Base-by-base conservation (phyloP, 2,888 invertebrate species). In the Piscicola geometra region DNA sequence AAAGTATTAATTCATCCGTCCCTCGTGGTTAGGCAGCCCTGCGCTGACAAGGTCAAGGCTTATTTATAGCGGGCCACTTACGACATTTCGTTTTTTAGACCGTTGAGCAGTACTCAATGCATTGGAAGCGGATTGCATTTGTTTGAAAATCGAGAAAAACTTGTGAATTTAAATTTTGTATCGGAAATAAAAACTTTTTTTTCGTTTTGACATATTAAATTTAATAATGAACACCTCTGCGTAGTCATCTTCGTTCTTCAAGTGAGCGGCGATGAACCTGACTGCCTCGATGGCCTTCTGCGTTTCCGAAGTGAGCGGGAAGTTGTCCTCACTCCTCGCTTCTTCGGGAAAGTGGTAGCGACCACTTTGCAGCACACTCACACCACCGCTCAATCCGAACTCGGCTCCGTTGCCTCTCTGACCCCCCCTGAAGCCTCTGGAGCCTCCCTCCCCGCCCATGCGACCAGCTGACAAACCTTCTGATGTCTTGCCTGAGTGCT, bases 181-280 rank as follows among this genome's bases (percentile, higher is more conserved):
- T 15, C 50, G 9, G 50, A 47, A 9, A 15, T 47, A 47, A 47
- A 47, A 47, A 21, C 21, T 15, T 15, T 9, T 9, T 47, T 15
- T 15, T 21, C 9, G 21, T 47, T 47, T 47, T 9, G 21, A 47
- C 50, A 47, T 9, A 15, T 47, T 15, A 15, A 21, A 9, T 47
- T 47, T 52, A n/a, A 28, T n/a, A 52, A 75, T 0, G 12, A 78
- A 60, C 86, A 97, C 97, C 90, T 96, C 95, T 86, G 97, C 95
- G 84, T 97, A 97, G 82, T 97, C 92, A 88, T 98, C 97, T 87
- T 98, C 98, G 86, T 95, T 95, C 81, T 95, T 90, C 82, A 98
- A 89, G 89, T 99, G 97, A 86, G 96, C 94, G 41, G 97, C 96
- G 81, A 99, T 98, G 86, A 98, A 98, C 86, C 96, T 94, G 28